These are phyloP conservation scores for Meriones psammophilus DNA, from an alignment of 2,797 vertebrate genomes.

Conservation along the genomic window DNA sequence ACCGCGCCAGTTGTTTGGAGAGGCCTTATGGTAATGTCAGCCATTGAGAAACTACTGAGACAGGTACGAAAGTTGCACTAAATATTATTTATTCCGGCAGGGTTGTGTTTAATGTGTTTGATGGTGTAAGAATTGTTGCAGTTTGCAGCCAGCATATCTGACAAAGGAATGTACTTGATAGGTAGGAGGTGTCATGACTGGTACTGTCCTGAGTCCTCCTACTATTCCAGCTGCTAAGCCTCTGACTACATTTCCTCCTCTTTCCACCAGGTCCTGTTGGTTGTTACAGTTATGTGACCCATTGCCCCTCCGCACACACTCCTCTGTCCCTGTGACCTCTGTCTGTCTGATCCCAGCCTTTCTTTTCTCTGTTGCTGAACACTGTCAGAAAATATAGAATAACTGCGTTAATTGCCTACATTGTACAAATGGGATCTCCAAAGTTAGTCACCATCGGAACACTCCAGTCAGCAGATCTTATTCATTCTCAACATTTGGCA, in stretches of 20 bases:
- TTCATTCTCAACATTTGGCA: constrained; percentile 43
- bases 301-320: background rate
- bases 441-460: background rate
- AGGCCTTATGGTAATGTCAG: constrained; percentile 99
- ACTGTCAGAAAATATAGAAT: constrained; percentile 34
- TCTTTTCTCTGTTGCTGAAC: constrained; percentile 26
- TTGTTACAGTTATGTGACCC: constrained; percentile 37
- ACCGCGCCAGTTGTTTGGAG: constrained; percentile 95
- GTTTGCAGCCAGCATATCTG: constrained; percentile 63
- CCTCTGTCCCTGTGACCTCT: constrained; percentile 53
- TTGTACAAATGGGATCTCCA: background rate
- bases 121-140: constrained; percentile 55
- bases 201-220: background rate
- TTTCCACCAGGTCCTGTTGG: background rate
- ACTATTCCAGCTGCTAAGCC: background rate
- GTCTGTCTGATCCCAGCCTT: constrained; percentile 12
- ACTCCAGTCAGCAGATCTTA: constrained; percentile 30
- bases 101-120: constrained; percentile 35
- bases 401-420: constrained; percentile 49
- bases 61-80: constrained; percentile 90
- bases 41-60: constrained; percentile 94
- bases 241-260: constrained; percentile 6
- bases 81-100: constrained; percentile 44
- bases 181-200: background rate
- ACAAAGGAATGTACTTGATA: constrained; percentile 60